Percentiles rank a stretch among this genome's conserved stretches.
phyloP scores from a whole-genome alignment of 2,797 vertebrate genomes.

The Hypotaenidia philippensis region DNA sequence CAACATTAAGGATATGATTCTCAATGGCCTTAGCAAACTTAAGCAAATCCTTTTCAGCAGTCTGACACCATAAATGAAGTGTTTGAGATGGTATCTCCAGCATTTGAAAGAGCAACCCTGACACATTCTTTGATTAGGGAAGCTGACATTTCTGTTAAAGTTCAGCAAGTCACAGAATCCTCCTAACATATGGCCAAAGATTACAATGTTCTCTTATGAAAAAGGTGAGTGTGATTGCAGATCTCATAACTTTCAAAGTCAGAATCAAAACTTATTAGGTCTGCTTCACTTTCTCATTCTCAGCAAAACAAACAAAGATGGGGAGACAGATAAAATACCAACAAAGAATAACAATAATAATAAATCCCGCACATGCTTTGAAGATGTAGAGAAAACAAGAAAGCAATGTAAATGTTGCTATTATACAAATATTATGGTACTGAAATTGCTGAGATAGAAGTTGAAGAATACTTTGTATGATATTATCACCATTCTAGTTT shows the following conservation, averaged over 20 bases:
- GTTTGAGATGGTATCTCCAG: conserved; percentile 67
- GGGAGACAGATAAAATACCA: conserved; percentile 48
- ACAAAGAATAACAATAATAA: conserved; percentile 14
- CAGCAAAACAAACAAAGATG: conserved; percentile 43
- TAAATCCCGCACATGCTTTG: conserved; percentile 39
- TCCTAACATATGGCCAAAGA: conserved; percentile 73
- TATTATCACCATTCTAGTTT: conserved; percentile 13
- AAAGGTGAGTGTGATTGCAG: conserved; percentile 51
- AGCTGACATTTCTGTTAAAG: conserved; percentile 75
- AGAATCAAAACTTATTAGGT: conserved; percentile 11
- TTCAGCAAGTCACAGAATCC: conserved; percentile 71
- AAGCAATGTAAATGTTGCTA: conserved; percentile 49
- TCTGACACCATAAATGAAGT: conserved; percentile 58
- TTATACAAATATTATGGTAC: conserved; percentile 52
- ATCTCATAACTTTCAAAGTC: conserved; percentile 15
- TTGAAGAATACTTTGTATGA: conserved; percentile 27
- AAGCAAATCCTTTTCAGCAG: conserved; percentile 51
- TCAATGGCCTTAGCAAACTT: conserved; percentile 38
- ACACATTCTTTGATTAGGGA: conserved; percentile 66
- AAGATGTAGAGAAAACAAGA: conserved; percentile 12
- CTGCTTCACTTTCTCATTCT: conserved; percentile 41
- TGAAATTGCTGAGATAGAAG: conserved; percentile 49
- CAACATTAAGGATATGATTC: conserved; percentile 27
- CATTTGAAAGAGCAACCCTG: conserved; percentile 64
- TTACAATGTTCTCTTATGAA: conserved; percentile 42